These are phyloP conservation scores for Petrolisthes manimaculis DNA, from an alignment of 2,888 invertebrate species.

Conservation along the genomic window DNA sequence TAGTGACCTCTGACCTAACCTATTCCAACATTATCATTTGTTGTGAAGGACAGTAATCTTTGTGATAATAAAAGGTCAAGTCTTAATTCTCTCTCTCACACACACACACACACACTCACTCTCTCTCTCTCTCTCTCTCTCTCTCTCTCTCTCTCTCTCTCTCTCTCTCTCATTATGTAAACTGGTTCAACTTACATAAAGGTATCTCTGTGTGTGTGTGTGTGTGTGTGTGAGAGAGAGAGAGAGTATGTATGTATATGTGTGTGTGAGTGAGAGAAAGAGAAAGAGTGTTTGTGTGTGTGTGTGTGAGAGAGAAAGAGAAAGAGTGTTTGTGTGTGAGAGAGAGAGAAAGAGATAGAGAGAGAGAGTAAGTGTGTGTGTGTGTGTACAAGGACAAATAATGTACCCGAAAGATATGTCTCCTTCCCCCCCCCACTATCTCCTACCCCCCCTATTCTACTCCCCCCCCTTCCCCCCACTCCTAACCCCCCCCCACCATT, in stretches of 20 bases:
- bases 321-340: too few relatives aligned
- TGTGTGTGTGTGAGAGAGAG: neutral
- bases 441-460: too few relatives aligned
- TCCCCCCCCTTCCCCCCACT: too few relatives aligned
- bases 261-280: neutral
- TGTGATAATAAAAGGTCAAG: neutral
- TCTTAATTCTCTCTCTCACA: neutral
- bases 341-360: neutral
- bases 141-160: constrained; percentile 1
- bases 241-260: neutral
- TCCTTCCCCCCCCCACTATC: neutral
- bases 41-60: neutral
- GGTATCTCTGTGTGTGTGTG: neutral
- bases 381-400: neutral
- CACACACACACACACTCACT: too few relatives aligned
- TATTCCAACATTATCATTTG: too few relatives aligned
- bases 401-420: neutral
- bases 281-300: too few relatives aligned
- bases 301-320: too few relatives aligned
- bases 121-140: constrained; percentile 1
- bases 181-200: too few relatives aligned
- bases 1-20: too few relatives aligned
- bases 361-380: neutral
- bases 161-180: neutral
- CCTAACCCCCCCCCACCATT: too few relatives aligned